Evolutionary conservation across 2,888 invertebrate genomes (phyloP).

Genomic region (Yponomeuta evonymella): DNA sequence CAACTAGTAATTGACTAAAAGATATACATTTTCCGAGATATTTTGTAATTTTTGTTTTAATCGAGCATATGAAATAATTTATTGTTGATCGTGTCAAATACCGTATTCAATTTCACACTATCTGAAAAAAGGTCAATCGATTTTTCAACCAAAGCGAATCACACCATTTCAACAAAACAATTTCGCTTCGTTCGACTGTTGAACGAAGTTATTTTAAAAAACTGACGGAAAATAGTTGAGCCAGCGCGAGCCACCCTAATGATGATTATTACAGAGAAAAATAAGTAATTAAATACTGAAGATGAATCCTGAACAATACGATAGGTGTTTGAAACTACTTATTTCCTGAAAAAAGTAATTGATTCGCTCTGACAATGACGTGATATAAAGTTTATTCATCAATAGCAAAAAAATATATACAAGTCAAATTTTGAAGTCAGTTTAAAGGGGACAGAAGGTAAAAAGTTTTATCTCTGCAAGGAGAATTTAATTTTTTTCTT

Average conservation of each 20-base stretch:
- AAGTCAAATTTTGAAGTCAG: too few species aligned
- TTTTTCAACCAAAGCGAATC: background rate
- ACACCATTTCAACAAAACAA: background rate
- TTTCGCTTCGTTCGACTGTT: background rate
- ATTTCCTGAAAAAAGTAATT: background rate
- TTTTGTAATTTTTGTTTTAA: too few species aligned
- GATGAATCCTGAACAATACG: background rate
- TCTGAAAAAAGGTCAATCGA: background rate
- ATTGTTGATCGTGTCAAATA: too few species aligned
- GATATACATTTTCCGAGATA: too few species aligned
- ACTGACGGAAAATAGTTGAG: background rate
- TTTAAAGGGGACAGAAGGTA: too few species aligned
- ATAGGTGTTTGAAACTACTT: background rate
- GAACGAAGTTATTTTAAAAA: background rate
- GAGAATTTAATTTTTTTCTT: too few species aligned
- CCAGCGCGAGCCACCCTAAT: background rate
- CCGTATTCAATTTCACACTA: background rate
- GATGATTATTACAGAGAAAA: background rate
- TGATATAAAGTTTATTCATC: too few species aligned
- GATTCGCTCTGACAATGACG: too few species aligned
- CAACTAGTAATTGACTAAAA: too few species aligned
- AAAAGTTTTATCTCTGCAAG: too few species aligned
- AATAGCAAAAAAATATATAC: too few species aligned
- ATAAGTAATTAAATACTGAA: background rate
- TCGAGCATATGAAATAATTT: too few species aligned